These are phyloP conservation scores for Petrocephalus sullivani DNA, from an alignment of 2,797 vertebrate species.

Conservation along the genomic window DNA sequence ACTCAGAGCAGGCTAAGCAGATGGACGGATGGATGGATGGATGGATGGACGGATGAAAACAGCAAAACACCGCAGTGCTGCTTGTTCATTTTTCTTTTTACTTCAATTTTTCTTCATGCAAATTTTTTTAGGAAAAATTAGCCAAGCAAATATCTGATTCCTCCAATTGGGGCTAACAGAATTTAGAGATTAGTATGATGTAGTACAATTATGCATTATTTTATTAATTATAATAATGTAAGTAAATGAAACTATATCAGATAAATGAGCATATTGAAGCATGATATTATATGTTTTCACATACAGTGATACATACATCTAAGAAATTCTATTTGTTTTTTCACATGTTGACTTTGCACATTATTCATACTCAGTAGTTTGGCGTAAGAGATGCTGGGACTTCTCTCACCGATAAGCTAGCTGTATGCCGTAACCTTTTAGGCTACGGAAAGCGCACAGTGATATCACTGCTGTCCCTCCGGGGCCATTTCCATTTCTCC, in stretches of 20 bases:
- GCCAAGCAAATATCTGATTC: neutral
- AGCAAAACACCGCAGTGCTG: neutral
- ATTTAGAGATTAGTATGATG: neutral
- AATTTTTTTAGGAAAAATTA: neutral
- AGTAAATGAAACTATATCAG: neutral
- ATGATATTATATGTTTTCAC: neutral
- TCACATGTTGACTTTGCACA: neutral
- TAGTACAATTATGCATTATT: neutral
- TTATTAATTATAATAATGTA: neutral
- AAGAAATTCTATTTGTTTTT: neutral
- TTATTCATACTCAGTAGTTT: neutral
- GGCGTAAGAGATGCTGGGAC: neutral
- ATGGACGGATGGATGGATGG: neutral
- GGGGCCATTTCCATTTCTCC: neutral
- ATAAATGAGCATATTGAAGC: neutral
- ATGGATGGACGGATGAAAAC: neutral
- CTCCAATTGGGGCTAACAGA: neutral
- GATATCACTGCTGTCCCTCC: neutral
- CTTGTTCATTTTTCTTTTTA: neutral
- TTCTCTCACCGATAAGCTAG: neutral
- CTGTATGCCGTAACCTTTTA: neutral
- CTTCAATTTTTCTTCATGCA: neutral
- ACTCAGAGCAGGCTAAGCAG: neutral
- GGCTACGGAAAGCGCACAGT: neutral
- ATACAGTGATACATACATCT: neutral